These are phyloP conservation scores for Magallana angulata DNA, from an alignment of 1,140 invertebrate genomes.

Conservation along the genomic window DNA sequence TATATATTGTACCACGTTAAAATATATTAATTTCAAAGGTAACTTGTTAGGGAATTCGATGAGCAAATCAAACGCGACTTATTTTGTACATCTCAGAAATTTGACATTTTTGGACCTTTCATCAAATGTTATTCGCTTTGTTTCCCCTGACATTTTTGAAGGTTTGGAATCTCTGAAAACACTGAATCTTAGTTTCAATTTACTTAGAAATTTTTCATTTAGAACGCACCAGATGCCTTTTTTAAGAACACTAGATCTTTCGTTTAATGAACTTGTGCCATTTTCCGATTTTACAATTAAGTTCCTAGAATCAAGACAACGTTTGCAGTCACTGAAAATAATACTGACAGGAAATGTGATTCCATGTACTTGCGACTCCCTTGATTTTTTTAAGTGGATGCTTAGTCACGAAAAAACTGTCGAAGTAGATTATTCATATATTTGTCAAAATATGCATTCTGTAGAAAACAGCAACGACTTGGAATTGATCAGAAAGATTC, in stretches of 20 bases:
- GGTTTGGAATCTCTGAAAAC: background rate
- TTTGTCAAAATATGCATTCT: background rate
- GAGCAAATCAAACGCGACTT: background rate
- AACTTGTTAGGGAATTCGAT: constrained; percentile 40
- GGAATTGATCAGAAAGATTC: background rate
- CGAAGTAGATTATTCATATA: background rate
- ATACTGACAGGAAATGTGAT: constrained; percentile 24
- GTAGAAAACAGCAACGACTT: too few species aligned
- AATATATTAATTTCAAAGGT: background rate
- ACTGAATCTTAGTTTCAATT: constrained; percentile 33
- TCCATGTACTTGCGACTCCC: constrained; percentile 3
- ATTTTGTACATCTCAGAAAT: background rate
- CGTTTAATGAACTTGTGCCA: constrained; percentile 6
- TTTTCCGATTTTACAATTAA: background rate
- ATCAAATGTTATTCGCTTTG: background rate
- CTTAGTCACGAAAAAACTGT: background rate
- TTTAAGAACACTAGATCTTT: constrained; percentile 17
- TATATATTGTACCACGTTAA: background rate
- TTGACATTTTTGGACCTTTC: constrained; percentile 22
- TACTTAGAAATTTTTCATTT: background rate
- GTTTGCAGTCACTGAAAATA: background rate
- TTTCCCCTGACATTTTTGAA: constrained; percentile 4
- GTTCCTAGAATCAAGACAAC: background rate
- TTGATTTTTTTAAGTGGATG: constrained; percentile 34
- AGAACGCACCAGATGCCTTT: background rate